phyloP scores from a whole-genome alignment of 2,888 invertebrate genomes.

The Leucophora obtusa region DNA sequence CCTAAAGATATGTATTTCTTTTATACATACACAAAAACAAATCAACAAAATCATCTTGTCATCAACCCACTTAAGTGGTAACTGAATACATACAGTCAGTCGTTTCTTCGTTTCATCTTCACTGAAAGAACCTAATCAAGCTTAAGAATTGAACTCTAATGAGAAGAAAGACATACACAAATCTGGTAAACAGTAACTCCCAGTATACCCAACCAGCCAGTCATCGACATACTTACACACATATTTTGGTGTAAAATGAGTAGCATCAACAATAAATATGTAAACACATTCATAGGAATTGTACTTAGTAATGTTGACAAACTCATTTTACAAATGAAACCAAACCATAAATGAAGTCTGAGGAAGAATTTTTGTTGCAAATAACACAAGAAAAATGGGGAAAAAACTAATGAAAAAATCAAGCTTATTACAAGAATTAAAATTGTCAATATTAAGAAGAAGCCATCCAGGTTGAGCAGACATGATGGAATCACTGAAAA shows the following conservation, averaged over 20 bases:
- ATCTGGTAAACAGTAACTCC: constrained; percentile 2
- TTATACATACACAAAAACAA: neutral
- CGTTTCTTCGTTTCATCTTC: neutral
- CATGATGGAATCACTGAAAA: constrained; percentile 58
- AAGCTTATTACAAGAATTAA: constrained; percentile 64
- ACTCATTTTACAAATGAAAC: constrained; percentile 59
- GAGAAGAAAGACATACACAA: constrained; percentile 3
- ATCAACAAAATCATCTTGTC: constrained; percentile 9
- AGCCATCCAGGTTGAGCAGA: constrained; percentile 61
- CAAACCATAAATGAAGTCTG: constrained; percentile 61
- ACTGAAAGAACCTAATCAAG: constrained; percentile 52
- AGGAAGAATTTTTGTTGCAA: constrained; percentile 48
- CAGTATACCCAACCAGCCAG: neutral
- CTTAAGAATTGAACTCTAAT: constrained; percentile 61
- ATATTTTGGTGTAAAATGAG: constrained; percentile 52
- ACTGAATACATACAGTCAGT: constrained; percentile 10
- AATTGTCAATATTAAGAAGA: constrained; percentile 55
- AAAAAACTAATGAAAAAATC: constrained; percentile 1
- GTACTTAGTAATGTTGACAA: constrained; percentile 54
- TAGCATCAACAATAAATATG: constrained; percentile 16
- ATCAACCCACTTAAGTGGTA: constrained; percentile 16
- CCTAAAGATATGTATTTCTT: too few species aligned
- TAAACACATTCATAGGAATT: neutral
- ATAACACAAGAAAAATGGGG: constrained; percentile 25
- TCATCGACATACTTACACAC: constrained; percentile 48